Conservation (phyloP, 2,797 vertebrate species). For the Australoheros facetus region DNA sequence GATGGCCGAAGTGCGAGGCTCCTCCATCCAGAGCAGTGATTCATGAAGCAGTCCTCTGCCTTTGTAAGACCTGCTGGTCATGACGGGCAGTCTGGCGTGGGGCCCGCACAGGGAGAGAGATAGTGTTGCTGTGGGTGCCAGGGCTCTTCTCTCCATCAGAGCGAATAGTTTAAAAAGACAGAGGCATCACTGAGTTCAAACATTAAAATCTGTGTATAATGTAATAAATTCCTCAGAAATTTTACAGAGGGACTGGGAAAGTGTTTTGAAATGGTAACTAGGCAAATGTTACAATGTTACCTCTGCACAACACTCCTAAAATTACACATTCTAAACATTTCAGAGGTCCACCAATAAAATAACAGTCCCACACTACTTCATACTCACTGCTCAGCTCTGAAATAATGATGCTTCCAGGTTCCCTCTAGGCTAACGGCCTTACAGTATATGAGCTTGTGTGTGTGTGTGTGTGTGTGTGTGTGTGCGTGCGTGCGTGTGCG, state of each 20-base stretch:
- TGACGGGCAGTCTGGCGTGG: neutral
- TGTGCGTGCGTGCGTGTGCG: too few relatives aligned
- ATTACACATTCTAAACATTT: neutral
- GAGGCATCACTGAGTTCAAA: neutral
- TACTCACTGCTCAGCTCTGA: neutral
- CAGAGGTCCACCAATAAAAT: neutral
- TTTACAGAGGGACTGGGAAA: too few relatives aligned
- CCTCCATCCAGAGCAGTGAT: neutral
- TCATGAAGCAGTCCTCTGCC: neutral
- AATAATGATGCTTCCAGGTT: neutral
- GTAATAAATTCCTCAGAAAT: accelerated
- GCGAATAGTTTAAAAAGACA: slow-evolving; percentile 3
- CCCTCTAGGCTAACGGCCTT: neutral
- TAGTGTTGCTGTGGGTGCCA: neutral
- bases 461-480: neutral
- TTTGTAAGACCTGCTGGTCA: neutral
- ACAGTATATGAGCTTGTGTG: accelerated
- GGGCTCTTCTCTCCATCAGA: slow-evolving; percentile 2
- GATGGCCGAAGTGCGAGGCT: slow-evolving; percentile 39
- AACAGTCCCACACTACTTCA: neutral
- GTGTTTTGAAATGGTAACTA: neutral
- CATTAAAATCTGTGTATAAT: neutral
- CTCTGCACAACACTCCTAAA: neutral
- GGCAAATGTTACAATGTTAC: neutral
- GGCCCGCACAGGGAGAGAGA: slow-evolving; percentile 15